phyloP scores from a whole-genome alignment of 2,113 vertebrate species.

The Serinus canaria region DNA sequence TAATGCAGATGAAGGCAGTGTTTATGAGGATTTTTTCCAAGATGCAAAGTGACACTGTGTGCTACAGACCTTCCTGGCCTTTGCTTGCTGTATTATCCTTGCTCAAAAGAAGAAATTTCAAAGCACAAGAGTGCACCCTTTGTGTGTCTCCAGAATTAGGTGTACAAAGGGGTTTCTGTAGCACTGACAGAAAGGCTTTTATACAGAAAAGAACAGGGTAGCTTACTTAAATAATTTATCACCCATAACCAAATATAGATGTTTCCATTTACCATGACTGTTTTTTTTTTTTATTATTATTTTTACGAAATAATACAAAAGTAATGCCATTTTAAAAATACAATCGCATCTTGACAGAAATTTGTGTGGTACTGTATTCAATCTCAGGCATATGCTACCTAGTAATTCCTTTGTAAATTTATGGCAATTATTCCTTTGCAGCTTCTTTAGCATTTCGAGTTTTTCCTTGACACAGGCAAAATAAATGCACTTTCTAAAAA shows the following conservation, averaged over 20 bases:
- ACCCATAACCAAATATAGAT: not conserved
- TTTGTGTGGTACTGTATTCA: not conserved
- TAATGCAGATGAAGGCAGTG: not conserved
- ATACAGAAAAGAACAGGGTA: not conserved
- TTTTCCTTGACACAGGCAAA: slow-evolving; percentile 35
- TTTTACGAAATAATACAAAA: not conserved
- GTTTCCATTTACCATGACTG: not conserved
- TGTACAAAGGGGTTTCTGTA: not conserved
- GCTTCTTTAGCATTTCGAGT: slow-evolving; percentile 26
- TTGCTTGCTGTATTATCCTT: not conserved
- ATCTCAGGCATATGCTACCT: not conserved
- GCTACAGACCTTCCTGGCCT: not conserved
- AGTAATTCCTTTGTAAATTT: slow-evolving; percentile 27
- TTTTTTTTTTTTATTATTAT: not conserved
- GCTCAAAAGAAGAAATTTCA: not conserved
- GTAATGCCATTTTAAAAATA: not conserved
- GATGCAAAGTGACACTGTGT: not conserved
- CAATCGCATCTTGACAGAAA: not conserved
- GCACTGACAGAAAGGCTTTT: not conserved
- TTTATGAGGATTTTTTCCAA: not conserved
- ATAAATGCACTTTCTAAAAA: slow-evolving; percentile 9
- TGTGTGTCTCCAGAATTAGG: not conserved
- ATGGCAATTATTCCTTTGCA: slow-evolving; percentile 32
- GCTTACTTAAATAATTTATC: not conserved
- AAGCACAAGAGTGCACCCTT: not conserved